These are phyloP conservation scores for Empidonax traillii DNA, from an alignment of 2,113 vertebrate genomes.

Conservation along the genomic window DNA sequence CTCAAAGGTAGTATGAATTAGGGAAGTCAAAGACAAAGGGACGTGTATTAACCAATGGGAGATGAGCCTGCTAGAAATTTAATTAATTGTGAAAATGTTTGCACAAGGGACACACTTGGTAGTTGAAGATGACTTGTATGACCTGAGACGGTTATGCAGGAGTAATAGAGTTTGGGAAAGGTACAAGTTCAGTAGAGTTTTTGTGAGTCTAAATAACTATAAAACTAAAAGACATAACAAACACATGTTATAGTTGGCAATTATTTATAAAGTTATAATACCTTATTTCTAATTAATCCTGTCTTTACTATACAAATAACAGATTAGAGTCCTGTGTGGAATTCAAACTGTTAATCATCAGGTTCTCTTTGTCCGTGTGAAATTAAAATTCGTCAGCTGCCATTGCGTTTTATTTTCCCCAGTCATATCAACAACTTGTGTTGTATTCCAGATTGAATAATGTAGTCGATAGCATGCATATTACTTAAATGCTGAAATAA, in stretches of 20 bases:
- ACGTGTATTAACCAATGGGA: background rate
- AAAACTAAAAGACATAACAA: background rate
- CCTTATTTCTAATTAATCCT: background rate
- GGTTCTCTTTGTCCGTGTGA: background rate
- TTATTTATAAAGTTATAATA: background rate
- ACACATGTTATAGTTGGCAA: background rate
- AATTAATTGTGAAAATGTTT: background rate
- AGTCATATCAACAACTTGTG: background rate
- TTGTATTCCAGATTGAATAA: background rate
- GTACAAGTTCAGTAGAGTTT: background rate
- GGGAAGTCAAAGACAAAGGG: background rate
- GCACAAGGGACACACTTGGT: background rate
- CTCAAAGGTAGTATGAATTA: background rate
- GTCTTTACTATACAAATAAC: background rate
- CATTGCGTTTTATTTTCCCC: background rate
- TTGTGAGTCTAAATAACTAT: background rate
- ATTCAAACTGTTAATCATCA: background rate
- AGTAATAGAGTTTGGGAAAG: background rate
- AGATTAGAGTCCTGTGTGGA: background rate
- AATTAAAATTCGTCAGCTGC: background rate
- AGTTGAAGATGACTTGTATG: background rate
- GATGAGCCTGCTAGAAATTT: background rate
- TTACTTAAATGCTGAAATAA: background rate
- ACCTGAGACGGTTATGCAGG: background rate
- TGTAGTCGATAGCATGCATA: background rate